phyloP scores from a whole-genome alignment of 2,888 invertebrate species.

The Xylota segnis region DNA sequence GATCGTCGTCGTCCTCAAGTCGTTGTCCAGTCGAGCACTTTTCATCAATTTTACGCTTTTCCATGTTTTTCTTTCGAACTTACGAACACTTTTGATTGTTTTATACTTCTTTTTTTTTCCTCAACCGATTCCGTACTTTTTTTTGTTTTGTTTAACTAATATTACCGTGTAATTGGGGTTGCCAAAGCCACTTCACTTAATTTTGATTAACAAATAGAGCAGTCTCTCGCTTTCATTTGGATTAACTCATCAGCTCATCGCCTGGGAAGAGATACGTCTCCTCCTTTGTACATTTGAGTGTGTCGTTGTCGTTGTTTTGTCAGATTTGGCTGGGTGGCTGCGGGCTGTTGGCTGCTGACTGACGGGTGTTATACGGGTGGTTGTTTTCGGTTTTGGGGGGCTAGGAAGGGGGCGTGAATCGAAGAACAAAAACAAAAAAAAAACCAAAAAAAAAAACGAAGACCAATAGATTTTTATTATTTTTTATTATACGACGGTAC shows the following conservation, averaged over 20 bases:
- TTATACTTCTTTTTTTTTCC: constrained; percentile 27
- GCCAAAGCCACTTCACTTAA: constrained; percentile 75
- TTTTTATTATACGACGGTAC: constrained; percentile 39
- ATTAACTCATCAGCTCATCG: constrained; percentile 75
- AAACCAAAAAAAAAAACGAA: neutral
- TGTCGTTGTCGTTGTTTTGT: constrained; percentile 33
- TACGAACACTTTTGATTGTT: constrained; percentile 70
- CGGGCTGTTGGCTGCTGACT: constrained; percentile 74
- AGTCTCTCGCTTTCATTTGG: constrained; percentile 76
- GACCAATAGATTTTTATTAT: constrained; percentile 64
- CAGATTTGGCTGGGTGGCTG: constrained; percentile 53
- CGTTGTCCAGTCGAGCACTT: constrained; percentile 76
- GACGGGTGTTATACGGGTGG: constrained; percentile 77
- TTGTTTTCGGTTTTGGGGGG: constrained; percentile 79
- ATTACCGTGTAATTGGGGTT: constrained; percentile 59
- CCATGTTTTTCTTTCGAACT: constrained; percentile 56
- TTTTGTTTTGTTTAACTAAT: no score
- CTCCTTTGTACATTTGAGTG: constrained; percentile 63
- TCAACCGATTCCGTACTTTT: constrained; percentile 24
- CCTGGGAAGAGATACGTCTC: constrained; percentile 64
- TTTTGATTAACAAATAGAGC: constrained; percentile 74
- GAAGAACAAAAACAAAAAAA: constrained; percentile 20
- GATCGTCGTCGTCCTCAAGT: constrained; percentile 62
- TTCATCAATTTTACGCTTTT: constrained; percentile 72
- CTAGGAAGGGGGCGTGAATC: constrained; percentile 53